A percentile compares a stretch with the other conserved stretches of the same genome.
Conservation (phyloP, 2,797 vertebrate species). For the Poecilia velifera region DNA sequence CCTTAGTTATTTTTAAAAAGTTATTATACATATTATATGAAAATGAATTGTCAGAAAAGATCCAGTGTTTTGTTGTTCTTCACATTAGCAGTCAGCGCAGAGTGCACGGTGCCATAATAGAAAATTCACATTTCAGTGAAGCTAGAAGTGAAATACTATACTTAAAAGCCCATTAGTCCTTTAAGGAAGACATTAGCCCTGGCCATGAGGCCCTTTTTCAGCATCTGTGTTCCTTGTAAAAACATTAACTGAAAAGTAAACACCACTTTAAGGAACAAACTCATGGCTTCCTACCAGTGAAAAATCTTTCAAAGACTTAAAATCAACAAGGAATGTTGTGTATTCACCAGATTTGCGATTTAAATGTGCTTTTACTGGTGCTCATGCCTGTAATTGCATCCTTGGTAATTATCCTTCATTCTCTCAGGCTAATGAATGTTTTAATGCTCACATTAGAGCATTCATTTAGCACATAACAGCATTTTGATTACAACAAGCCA, state of each 20-base stretch:
- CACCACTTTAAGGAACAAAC: slow-evolving; percentile 42
- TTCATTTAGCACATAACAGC: slow-evolving; percentile 83
- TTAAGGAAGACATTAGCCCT: slow-evolving; percentile 58
- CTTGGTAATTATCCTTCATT: slow-evolving; percentile 80
- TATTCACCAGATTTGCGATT: slow-evolving; percentile 64
- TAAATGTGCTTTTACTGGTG: slow-evolving; percentile 67
- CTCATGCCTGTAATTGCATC: slow-evolving; percentile 74
- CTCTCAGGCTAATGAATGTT: slow-evolving; percentile 81
- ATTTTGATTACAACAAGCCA: slow-evolving; percentile 84
- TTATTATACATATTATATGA: slow-evolving; percentile 40
- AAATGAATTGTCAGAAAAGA: slow-evolving; percentile 20
- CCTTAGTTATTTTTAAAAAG: slow-evolving; percentile 33
- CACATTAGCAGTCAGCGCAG: slow-evolving; percentile 51
- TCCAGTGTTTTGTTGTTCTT: slow-evolving; percentile 31
- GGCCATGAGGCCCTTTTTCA: slow-evolving; percentile 41
- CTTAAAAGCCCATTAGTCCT: slow-evolving; percentile 75
- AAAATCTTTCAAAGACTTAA: slow-evolving; percentile 16
- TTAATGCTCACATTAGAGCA: slow-evolving; percentile 83
- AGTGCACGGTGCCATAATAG: slow-evolving; percentile 36
- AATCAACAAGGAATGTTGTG: slow-evolving; percentile 48
- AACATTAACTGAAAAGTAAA: slow-evolving; percentile 48
- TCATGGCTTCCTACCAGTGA: slow-evolving; percentile 14
- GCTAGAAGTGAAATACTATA: slow-evolving; percentile 65
- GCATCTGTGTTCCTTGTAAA: slow-evolving; percentile 31
- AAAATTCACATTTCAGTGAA: slow-evolving; percentile 57